Percentiles rank a stretch among this genome's conserved stretches.
Evolutionary conservation across 2,797 vertebrate species (phyloP).

Genomic region (Pelochelys cantorii): DNA sequence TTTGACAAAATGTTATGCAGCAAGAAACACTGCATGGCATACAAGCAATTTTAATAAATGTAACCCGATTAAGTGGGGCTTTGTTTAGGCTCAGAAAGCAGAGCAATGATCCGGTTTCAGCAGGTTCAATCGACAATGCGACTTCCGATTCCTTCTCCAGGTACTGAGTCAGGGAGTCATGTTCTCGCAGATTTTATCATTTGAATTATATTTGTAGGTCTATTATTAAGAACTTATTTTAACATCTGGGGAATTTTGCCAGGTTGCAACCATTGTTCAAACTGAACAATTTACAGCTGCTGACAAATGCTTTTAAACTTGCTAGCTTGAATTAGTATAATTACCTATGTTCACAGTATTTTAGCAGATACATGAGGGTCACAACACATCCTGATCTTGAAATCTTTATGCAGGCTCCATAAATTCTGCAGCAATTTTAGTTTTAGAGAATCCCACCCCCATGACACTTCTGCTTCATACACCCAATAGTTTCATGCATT

Average conservation of each 20-base stretch:
- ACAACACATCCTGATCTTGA: background rate
- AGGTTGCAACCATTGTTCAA: background rate
- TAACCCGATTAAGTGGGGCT: fast-evolving
- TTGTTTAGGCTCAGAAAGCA: background rate
- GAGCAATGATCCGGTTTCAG: background rate
- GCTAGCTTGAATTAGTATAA: fast-evolving
- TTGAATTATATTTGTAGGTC: background rate
- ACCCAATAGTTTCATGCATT: background rate
- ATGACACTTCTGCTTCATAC: background rate
- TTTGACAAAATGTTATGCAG: background rate
- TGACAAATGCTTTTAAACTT: background rate
- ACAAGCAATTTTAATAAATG: fast-evolving
- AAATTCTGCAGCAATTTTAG: background rate
- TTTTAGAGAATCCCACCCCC: fast-evolving
- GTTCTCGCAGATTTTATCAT: fast-evolving
- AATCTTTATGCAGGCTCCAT: background rate
- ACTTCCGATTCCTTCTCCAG: fast-evolving
- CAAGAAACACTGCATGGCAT: background rate
- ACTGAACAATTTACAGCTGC: background rate
- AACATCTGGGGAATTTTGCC: fast-evolving
- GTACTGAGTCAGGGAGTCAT: background rate
- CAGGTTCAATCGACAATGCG: background rate
- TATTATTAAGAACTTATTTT: fast-evolving
- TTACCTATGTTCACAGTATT: fast-evolving
- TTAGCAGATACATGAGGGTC: background rate